phyloP scores from a whole-genome alignment of 2,888 invertebrate species.

The Scaptomyza tumidula region DNA sequence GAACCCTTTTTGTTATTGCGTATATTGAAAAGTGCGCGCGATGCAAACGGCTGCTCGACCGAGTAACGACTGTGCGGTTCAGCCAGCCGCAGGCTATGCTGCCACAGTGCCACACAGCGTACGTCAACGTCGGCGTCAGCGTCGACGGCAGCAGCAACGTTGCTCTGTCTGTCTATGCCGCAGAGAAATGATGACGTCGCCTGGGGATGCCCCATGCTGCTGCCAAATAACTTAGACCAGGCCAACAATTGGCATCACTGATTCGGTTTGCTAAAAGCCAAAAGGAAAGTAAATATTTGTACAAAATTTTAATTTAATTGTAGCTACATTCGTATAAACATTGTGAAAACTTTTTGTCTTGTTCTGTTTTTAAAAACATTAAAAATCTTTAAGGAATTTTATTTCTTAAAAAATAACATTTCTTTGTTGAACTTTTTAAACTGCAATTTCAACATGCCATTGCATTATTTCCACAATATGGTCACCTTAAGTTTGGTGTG shows the following conservation, averaged over 20 bases:
- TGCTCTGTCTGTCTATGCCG: constrained; percentile 19
- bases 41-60: constrained; percentile 72
- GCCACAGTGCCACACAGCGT: constrained; percentile 56
- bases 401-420: background rate
- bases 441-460: background rate
- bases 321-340: background rate
- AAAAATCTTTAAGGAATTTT: no score
- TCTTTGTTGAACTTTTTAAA: constrained; percentile 1
- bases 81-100: constrained; percentile 59
- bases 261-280: background rate
- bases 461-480: background rate
- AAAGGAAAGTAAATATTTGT: background rate
- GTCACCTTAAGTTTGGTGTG: constrained; percentile 43
- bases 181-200: constrained; percentile 39
- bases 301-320: background rate
- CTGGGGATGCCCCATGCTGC: constrained; percentile 56
- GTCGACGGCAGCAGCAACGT: constrained; percentile 21
- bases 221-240: background rate
- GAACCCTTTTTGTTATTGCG: constrained; percentile 15
- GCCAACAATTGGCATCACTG: background rate
- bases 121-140: constrained; percentile 25
- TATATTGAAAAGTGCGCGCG: constrained; percentile 62
- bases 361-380: background rate
- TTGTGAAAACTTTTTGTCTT: background rate
- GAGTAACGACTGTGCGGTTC: constrained; percentile 66